Evolutionary conservation across 2,888 invertebrate species (phyloP).

Genomic region (Tholera decimalis): DNA sequence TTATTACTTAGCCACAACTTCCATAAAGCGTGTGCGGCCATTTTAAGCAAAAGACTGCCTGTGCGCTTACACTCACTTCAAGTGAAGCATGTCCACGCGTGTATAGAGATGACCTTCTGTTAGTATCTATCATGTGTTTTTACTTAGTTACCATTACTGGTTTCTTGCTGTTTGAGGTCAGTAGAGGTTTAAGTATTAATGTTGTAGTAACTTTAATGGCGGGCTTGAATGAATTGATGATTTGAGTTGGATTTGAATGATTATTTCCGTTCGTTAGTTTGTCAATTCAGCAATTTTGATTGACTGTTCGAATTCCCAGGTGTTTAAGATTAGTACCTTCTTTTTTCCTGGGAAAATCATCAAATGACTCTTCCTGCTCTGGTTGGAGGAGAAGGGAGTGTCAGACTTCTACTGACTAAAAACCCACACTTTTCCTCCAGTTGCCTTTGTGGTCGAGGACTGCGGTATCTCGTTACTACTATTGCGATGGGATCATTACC

Average conservation of each 20-base stretch:
- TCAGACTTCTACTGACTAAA: too few species aligned
- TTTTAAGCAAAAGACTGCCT: neutral
- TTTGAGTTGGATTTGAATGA: slow-evolving; percentile 41
- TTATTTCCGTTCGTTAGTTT: slow-evolving; percentile 32
- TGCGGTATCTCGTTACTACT: too few species aligned
- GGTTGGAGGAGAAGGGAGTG: too few species aligned
- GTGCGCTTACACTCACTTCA: neutral
- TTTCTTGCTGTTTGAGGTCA: slow-evolving; percentile 51
- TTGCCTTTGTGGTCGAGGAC: too few species aligned
- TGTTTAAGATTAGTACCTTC: neutral
- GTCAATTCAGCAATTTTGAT: slow-evolving; percentile 35
- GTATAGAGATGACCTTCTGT: neutral
- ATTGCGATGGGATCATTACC: too few species aligned
- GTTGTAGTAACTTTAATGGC: slow-evolving; percentile 34
- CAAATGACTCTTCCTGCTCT: too few species aligned
- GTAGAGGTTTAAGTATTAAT: slow-evolving; percentile 35
- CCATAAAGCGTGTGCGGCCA: neutral
- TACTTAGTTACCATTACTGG: slow-evolving; percentile 37
- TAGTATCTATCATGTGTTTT: neutral
- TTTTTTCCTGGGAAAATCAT: too few species aligned
- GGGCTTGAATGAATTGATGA: slow-evolving; percentile 41
- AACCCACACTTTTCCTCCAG: too few species aligned
- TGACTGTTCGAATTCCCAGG: neutral
- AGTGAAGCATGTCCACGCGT: neutral
- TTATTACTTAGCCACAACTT: neutral